Conservation (phyloP, 2,888 invertebrate genomes). For the Trachelus troglodyta region DNA sequence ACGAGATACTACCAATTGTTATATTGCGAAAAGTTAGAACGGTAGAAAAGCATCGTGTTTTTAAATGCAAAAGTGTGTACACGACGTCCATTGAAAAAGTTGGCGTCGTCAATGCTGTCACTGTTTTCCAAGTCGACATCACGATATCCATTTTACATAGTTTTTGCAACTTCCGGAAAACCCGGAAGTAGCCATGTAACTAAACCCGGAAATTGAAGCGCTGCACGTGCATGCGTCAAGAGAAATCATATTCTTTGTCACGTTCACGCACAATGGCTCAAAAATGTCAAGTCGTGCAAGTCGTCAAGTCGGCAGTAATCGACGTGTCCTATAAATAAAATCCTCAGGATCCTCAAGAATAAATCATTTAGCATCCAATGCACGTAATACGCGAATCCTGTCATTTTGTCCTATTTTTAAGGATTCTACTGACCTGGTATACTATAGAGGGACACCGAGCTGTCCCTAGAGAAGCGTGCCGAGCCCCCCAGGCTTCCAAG, state of each 20-base stretch:
- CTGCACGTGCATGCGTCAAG: not conserved
- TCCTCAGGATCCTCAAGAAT: not conserved
- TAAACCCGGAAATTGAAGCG: not conserved
- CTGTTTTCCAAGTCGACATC: not conserved
- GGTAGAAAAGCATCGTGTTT: not conserved
- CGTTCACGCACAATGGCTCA: not conserved
- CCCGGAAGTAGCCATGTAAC: not conserved
- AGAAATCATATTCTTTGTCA: not conserved
- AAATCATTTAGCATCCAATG: not conserved
- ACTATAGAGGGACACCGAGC: constrained; percentile 69
- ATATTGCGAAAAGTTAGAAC: no score
- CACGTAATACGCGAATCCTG: not conserved
- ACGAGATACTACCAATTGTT: not conserved
- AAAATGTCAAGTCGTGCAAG: not conserved
- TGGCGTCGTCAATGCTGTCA: not conserved
- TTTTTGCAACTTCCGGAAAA: not conserved
- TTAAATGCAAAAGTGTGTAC: not conserved
- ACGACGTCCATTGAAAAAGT: not conserved
- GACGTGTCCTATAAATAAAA: not conserved
- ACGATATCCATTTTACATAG: not conserved
- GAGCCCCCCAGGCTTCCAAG: constrained; percentile 64
- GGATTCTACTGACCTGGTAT: constrained; percentile 70
- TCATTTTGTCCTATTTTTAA: constrained; percentile 30
- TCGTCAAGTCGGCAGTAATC: not conserved
- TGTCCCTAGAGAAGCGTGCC: constrained; percentile 64